A percentile compares a stretch with the other conserved stretches of the same genome.
Conservation (phyloP, 2,888 invertebrate species). For the Lasioglossum malachurum region DNA sequence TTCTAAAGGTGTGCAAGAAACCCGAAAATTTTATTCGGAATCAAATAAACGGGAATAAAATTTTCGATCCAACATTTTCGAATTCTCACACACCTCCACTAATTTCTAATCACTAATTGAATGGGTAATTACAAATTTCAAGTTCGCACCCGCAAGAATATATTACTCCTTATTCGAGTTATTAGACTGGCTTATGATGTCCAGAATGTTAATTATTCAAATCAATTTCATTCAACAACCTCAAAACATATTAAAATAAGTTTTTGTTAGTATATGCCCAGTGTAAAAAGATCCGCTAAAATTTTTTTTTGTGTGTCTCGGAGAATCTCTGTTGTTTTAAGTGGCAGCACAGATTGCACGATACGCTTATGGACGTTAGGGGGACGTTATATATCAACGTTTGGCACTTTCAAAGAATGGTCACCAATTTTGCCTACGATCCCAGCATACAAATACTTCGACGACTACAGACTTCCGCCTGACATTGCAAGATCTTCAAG, state of each 20-base stretch:
- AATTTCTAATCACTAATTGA: not conserved
- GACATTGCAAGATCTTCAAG: slow-evolving; percentile 91
- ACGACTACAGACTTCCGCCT: slow-evolving; percentile 88
- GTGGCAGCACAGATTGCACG: slow-evolving; percentile 90
- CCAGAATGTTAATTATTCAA: too few species aligned
- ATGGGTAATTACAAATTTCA: too few species aligned
- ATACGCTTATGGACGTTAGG: slow-evolving; percentile 91
- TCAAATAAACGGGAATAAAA: too few species aligned
- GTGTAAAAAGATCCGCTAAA: not conserved
- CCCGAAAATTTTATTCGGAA: not conserved
- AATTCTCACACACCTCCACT: too few species aligned
- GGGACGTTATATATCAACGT: slow-evolving; percentile 90
- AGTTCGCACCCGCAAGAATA: too few species aligned
- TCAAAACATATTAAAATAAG: not conserved
- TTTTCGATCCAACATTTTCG: too few species aligned
- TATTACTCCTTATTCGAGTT: too few species aligned
- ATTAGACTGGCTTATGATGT: too few species aligned
- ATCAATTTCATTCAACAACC: too few species aligned
- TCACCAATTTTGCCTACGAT: slow-evolving; percentile 84
- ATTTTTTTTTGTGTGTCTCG: not conserved
- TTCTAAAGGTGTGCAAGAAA: not conserved
- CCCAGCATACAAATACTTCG: slow-evolving; percentile 84
- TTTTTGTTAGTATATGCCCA: not conserved
- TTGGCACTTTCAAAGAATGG: slow-evolving; percentile 91
- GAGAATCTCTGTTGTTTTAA: slow-evolving; percentile 72